phyloP scores from a whole-genome alignment of 2,888 invertebrate genomes.

The Ditula angustiorana region DNA sequence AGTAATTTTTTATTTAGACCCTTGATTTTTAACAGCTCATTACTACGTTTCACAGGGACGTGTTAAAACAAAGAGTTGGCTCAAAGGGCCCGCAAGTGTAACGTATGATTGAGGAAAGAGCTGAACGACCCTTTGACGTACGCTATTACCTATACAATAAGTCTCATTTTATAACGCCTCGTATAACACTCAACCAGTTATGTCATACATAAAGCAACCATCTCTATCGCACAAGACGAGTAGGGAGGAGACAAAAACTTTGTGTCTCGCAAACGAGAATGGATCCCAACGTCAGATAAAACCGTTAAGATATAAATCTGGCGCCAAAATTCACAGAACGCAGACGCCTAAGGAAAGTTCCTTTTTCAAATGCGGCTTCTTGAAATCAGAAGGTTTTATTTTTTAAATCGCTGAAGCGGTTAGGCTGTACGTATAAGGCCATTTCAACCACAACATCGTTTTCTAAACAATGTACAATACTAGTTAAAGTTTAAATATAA shows the following conservation, averaged over 20 bases:
- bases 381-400: conserved; percentile 21
- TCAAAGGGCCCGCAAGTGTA: conserved; percentile 63
- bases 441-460: too few species aligned
- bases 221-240: not conserved
- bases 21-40: conserved; percentile 51
- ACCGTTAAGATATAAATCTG: conserved; percentile 70
- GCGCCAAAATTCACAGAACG: conserved; percentile 82
- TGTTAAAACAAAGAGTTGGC: conserved; percentile 68
- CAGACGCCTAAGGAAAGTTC: conserved; percentile 50
- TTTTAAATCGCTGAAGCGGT: too few species aligned
- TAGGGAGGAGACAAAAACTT: not conserved
- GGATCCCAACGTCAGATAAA: conserved; percentile 72
- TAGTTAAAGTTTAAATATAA: too few species aligned
- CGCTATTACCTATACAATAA: not conserved
- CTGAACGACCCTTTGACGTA: not conserved
- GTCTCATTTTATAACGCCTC: not conserved
- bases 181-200: too few species aligned
- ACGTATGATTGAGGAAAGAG: not conserved
- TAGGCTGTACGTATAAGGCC: too few species aligned
- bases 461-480: too few species aligned
- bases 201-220: not conserved
- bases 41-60: conserved; percentile 60
- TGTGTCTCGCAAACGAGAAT: conserved; percentile 49
- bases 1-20: not conserved
- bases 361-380: conserved; percentile 52